These are phyloP conservation scores for Axea sp. DNA, from an alignment of 2,888 invertebrate genomes.

Conservation along the genomic window DNA sequence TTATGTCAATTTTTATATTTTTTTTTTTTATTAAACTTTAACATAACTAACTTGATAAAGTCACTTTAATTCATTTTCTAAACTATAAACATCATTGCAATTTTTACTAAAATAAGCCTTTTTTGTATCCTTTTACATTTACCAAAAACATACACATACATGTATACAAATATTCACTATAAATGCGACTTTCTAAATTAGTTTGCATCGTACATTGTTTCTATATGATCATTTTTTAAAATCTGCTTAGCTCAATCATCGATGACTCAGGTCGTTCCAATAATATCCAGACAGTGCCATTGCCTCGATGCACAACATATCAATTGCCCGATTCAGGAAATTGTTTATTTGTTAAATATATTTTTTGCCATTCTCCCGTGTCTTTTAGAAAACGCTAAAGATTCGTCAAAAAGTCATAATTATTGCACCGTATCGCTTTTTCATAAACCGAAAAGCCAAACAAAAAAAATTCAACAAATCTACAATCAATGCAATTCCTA, in stretches of 20 bases:
- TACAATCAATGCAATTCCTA: constrained; percentile 3
- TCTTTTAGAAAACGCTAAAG: constrained; percentile 9
- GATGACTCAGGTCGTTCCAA: constrained; percentile 45
- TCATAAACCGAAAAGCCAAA: constrained; percentile 21
- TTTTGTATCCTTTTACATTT: constrained; percentile 45
- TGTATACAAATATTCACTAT: constrained; percentile 60
- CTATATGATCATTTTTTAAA: constrained; percentile 15
- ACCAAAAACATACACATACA: constrained; percentile 63
- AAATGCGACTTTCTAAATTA: constrained; percentile 47
- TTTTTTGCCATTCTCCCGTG: constrained; percentile 10
- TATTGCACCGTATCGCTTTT: constrained; percentile 61
- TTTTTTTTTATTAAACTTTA: too few relatives aligned
- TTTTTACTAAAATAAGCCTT: constrained; percentile 69
- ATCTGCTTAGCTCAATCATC: constrained; percentile 37
- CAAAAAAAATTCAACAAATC: constrained; percentile 31
- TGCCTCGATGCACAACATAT: constrained; percentile 4
- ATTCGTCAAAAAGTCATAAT: constrained; percentile 41
- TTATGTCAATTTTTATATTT: too few relatives aligned
- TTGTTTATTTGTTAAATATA: constrained; percentile 8
- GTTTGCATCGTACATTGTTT: constrained; percentile 33
- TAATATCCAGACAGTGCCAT: constrained; percentile 18
- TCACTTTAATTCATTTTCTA: too few relatives aligned
- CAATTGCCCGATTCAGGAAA: constrained; percentile 8
- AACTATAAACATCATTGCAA: too few relatives aligned
- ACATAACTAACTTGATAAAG: too few relatives aligned